These are phyloP conservation scores for Parauchenoglanis punctatus DNA, from an alignment of 2,797 vertebrate genomes.

Conservation along the genomic window DNA sequence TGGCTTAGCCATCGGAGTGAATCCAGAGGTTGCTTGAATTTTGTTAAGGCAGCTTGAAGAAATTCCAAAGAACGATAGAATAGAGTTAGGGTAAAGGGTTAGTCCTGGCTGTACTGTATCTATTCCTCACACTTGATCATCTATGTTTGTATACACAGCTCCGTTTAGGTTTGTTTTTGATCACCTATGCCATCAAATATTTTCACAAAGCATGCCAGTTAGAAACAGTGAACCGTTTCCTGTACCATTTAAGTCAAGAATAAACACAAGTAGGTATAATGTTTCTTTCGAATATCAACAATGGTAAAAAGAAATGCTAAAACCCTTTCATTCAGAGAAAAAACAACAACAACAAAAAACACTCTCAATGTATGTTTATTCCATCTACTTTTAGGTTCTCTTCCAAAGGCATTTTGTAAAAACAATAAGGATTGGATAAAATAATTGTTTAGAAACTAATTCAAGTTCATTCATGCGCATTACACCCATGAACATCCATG, in stretches of 20 bases:
- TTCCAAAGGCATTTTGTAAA: too few relatives aligned
- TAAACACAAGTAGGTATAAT: too few relatives aligned
- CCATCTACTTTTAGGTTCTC: too few relatives aligned
- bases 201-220: neutral
- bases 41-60: neutral
- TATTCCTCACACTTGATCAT: neutral
- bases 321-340: neutral
- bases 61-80: neutral
- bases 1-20: neutral
- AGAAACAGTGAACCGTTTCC: neutral
- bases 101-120: neutral
- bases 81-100: too few relatives aligned
- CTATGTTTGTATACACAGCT: neutral
- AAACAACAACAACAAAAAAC: neutral
- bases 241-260: neutral
- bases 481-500: too few relatives aligned
- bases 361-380: too few relatives aligned
- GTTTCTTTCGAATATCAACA: neutral
- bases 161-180: neutral
- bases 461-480: too few relatives aligned
- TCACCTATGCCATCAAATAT: neutral
- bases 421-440: too few relatives aligned
- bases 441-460: too few relatives aligned
- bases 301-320: neutral
- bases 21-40: neutral